Base-by-base conservation (phyloP, 2,113 vertebrate genomes). In the Myrmophylax atrothorax region DNA sequence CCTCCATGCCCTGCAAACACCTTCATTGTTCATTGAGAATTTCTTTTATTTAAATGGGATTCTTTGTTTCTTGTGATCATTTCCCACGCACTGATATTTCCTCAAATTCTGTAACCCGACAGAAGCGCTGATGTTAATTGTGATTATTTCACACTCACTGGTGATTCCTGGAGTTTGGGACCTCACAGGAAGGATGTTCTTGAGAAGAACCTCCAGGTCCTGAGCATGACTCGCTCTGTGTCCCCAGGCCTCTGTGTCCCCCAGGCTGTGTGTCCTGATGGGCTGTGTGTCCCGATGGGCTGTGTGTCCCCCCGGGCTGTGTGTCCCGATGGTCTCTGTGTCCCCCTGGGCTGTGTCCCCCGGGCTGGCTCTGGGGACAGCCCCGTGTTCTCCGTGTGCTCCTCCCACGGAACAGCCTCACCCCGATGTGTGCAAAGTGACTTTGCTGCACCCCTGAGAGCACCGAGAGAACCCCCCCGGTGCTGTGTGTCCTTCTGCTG, bases 391-490 rank as follows among this genome's bases (percentile, higher is more conserved):
- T 7, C 24, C 25, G 0, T 8, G 8, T 8, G 11, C 90, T 89
- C 62, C 38, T 81, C 1, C 29, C 11, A 3, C 12, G 55, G 38
- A 44, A 46, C 38, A 29, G 3, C 1, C 1, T 62, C 37, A 38
- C 29, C 59, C 59, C 33, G 0, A 25, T 55, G 64, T 29, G 25
- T 26, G 12, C 22, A 10, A 82, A 84, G 40, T 3, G 3, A 10
- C 28, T 49, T 59, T 1, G 12, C 60, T 62, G 63, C 46, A 9
- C 16, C 38, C 72, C 33, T 6, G 6, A 13, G 46, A n/a, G 60
- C 15, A 7, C 55, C 6, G 29, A 50, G 47, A 20, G 26, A 15
- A 38, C 1, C 5, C 16, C 35, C 0, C 0, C 8, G 33, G 38
- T 42, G 66, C 24, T 44, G 59, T 18, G 60, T 18, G 0, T 37